Evolutionary conservation across 2,113 vertebrate genomes (phyloP).

Genomic region (Callocephalon fimbriatum): DNA sequence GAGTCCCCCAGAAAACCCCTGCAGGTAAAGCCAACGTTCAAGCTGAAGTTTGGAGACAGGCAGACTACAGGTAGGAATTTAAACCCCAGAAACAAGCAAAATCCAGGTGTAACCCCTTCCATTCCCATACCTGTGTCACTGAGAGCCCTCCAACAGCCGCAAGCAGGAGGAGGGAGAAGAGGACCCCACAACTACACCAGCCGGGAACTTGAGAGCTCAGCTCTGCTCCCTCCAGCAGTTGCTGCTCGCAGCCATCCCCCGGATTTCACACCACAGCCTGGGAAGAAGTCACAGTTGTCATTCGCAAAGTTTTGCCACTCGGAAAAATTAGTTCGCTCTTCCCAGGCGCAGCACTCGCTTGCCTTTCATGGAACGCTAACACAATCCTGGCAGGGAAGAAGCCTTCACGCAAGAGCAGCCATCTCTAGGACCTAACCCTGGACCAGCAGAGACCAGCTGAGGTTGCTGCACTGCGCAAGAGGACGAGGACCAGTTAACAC

Average conservation of each 20-base stretch:
- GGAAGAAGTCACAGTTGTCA: constrained; percentile 42
- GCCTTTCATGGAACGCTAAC: fast-evolving
- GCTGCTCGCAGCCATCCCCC: constrained; percentile 26
- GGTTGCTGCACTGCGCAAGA: not conserved
- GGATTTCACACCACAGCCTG: not conserved
- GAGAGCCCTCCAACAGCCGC: not conserved
- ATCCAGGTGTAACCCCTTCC: not conserved
- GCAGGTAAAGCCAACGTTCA: not conserved
- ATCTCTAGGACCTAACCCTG: not conserved
- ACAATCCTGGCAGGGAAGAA: not conserved
- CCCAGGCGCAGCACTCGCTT: not conserved
- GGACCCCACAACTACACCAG: not conserved
- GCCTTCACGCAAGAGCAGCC: not conserved
- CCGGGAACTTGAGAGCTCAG: not conserved
- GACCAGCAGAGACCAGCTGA: not conserved
- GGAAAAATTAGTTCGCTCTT: constrained; percentile 16
- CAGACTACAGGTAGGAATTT: not conserved
- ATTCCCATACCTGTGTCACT: not conserved
- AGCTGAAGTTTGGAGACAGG: not conserved
- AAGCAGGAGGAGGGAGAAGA: not conserved
- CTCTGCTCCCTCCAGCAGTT: constrained; percentile 19
- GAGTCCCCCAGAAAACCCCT: not conserved
- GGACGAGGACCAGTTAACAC: not conserved
- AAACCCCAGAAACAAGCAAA: not conserved
- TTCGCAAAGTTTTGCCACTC: not conserved